Percentiles rank a stretch among this genome's conserved stretches.
These are phyloP conservation scores for Hiodon alosoides DNA, from an alignment of 2,113 vertebrate genomes.

Conservation along the genomic window DNA sequence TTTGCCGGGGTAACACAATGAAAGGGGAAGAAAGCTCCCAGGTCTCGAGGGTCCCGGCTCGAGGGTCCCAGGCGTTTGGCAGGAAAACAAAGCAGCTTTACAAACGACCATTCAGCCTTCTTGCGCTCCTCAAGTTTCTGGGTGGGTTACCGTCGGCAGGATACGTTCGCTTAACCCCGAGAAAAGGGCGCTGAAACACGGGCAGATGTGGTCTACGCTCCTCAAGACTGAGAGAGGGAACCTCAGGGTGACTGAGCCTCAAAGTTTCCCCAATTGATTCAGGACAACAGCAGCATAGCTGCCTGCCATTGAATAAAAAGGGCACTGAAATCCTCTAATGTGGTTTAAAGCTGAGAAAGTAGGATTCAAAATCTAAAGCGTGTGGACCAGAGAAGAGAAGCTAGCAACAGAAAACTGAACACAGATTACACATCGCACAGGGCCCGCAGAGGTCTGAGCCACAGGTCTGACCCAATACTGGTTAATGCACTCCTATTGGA, in stretches of 20 bases:
- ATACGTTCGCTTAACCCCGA: too few relatives aligned
- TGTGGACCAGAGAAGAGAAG: too few relatives aligned
- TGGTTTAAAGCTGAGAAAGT: not conserved
- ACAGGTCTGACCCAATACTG: too few relatives aligned
- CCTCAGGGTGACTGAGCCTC: not conserved
- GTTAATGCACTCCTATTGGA: too few relatives aligned
- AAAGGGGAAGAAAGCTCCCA: not conserved
- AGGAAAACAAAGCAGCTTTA: not conserved
- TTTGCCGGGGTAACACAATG: not conserved
- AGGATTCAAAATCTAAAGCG: not conserved
- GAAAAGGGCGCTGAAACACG: not conserved
- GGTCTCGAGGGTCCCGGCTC: not conserved
- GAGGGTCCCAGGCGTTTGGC: not conserved
- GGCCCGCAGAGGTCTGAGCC: too few relatives aligned
- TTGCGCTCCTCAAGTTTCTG: too few relatives aligned
- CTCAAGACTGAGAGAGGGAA: not conserved
- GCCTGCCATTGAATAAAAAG: not conserved
- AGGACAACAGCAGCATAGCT: not conserved
- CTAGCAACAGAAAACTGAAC: too few relatives aligned
- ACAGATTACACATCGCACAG: not conserved
- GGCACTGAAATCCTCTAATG: not conserved
- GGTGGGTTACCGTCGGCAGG: not conserved
- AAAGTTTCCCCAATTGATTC: not conserved
- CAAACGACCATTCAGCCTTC: not conserved
- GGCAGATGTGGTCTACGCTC: too few relatives aligned